A percentile compares a stretch with the other conserved stretches of the same genome.
phyloP scores from a whole-genome alignment of 1,140 invertebrate genomes.

The Aphelenchoides avenae region DNA sequence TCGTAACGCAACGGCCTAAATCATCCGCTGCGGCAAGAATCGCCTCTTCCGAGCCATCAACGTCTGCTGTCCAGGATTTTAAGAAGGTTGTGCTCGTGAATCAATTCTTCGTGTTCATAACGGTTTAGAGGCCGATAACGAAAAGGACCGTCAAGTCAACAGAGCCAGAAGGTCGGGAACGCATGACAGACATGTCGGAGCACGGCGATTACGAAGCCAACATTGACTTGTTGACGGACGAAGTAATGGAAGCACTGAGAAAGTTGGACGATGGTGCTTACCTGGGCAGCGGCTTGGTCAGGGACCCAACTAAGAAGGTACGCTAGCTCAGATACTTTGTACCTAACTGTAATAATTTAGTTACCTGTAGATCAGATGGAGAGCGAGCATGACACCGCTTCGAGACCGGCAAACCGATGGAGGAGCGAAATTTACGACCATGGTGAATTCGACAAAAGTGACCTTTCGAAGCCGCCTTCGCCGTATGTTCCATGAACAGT shows the following conservation, averaged over 20 bases:
- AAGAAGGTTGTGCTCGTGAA: too few relatives aligned
- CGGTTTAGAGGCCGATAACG: too few relatives aligned
- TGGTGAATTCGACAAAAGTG: constrained; percentile 52
- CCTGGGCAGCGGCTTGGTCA: constrained; percentile 18
- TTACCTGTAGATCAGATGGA: too few relatives aligned
- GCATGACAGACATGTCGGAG: too few relatives aligned
- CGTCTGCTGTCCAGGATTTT: too few relatives aligned
- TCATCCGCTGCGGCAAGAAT: too few relatives aligned
- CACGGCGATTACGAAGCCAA: background rate
- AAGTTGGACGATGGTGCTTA: constrained; percentile 8
- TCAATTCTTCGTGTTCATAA: too few relatives aligned
- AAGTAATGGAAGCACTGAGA: background rate
- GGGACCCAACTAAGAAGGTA: constrained; percentile 23
- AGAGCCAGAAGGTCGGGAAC: too few relatives aligned
- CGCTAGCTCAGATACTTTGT: constrained; percentile 23
- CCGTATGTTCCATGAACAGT: constrained; percentile 19
- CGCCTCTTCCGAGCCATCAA: too few relatives aligned
- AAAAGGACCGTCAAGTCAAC: too few relatives aligned
- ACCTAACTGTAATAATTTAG: too few relatives aligned
- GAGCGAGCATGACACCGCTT: constrained; percentile 28
- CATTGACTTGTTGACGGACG: constrained; percentile 1
- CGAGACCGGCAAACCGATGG: constrained; percentile 28
- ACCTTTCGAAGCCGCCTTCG: constrained; percentile 47
- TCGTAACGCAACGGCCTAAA: too few relatives aligned
- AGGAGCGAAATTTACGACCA: constrained; percentile 48